Conservation (phyloP, 1,140 invertebrate species). For the Drosophila seguyi region DNA sequence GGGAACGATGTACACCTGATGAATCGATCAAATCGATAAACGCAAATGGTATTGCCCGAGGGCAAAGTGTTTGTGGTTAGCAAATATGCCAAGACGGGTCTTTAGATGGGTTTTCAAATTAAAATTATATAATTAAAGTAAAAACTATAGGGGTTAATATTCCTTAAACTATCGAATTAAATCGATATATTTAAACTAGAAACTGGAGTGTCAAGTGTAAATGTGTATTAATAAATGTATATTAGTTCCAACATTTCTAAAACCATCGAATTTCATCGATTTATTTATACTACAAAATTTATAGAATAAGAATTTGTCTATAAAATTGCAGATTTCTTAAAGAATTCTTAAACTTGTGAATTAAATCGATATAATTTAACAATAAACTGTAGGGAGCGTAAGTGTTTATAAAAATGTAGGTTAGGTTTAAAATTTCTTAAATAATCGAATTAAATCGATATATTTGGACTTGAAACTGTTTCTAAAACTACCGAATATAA, state of each 20-base stretch:
- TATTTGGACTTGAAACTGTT: too few relatives aligned
- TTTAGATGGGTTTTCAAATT: neutral
- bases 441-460: too few relatives aligned
- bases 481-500: neutral
- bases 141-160: neutral
- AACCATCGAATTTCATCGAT: too few relatives aligned
- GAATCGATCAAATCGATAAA: constrained; percentile 35
- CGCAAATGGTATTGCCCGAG: neutral
- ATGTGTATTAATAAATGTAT: too few relatives aligned
- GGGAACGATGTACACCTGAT: constrained; percentile 6
- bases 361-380: too few relatives aligned
- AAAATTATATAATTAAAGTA: too few relatives aligned
- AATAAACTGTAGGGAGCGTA: too few relatives aligned
- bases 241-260: neutral
- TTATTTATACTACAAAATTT: too few relatives aligned
- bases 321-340: too few relatives aligned
- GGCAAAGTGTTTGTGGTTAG: neutral
- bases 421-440: too few relatives aligned
- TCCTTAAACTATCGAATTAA: neutral
- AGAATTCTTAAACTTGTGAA: neutral
- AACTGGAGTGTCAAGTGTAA: neutral
- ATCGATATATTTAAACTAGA: neutral
- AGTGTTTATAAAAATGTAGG: too few relatives aligned
- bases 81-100: neutral
- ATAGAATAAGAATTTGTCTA: too few relatives aligned